Percentiles rank a stretch among this genome's conserved stretches.
phyloP scores from a whole-genome alignment of 1,140 invertebrate genomes.

The Drosophila saltans region DNA sequence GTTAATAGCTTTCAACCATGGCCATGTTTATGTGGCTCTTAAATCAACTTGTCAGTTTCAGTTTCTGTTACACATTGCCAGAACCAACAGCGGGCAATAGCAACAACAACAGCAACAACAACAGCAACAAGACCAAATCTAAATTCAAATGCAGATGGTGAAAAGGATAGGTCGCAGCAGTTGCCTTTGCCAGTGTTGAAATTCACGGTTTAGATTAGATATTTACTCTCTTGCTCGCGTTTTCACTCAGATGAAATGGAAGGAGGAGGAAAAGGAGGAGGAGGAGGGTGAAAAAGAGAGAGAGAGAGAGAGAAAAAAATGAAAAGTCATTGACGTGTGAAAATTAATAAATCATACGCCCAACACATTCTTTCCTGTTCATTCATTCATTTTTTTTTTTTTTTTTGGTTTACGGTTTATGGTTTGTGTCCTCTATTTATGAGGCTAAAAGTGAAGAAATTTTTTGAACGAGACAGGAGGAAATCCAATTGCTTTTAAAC shows the following conservation, averaged over 20 bases:
- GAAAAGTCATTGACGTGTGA: slow-evolving; percentile 39
- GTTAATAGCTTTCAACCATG: slow-evolving; percentile 7
- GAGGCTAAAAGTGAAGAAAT: not conserved
- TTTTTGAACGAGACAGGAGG: no score
- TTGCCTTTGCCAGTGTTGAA: no score
- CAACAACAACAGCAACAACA: not conserved
- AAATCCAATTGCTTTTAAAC: not conserved
- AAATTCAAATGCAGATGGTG: slow-evolving; percentile 10
- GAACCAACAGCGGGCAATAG: not conserved
- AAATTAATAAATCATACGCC: slow-evolving; percentile 38
- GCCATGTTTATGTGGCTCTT: slow-evolving; percentile 23
- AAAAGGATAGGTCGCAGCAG: not conserved
- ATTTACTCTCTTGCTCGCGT: slow-evolving; percentile 1
- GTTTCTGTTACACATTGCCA: slow-evolving; percentile 5
- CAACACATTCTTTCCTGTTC: slow-evolving; percentile 14
- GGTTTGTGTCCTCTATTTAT: slow-evolving; percentile 14
- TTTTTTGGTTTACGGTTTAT: slow-evolving; percentile 17
- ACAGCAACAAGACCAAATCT: not conserved
- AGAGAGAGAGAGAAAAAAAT: not conserved
- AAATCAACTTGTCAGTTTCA: slow-evolving; percentile 39
- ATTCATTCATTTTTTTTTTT: not conserved
- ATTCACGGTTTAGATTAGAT: not conserved
- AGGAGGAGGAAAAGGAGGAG: no score
- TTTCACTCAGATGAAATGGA: not conserved
- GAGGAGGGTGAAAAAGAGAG: no score